phyloP scores from a whole-genome alignment of 1,140 invertebrate genomes.

The Centruroides vittatus region DNA sequence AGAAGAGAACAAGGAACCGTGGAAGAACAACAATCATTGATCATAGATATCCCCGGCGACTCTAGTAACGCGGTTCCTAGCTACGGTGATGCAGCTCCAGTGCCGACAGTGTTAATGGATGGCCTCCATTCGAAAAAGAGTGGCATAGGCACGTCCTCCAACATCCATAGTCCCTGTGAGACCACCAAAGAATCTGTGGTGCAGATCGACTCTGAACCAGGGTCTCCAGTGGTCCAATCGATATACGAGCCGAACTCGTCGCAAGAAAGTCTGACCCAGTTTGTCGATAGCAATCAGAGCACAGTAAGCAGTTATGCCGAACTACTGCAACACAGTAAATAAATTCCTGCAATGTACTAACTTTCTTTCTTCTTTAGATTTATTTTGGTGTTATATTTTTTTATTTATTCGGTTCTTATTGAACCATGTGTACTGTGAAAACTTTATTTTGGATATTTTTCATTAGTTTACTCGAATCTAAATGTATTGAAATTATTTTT shows the following conservation, averaged over 20 bases:
- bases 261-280: slow-evolving; percentile 16
- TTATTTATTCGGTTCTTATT: no score
- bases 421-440: no score
- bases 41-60: not conserved
- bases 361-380: no score
- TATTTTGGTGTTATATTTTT: no score
- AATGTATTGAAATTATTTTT: no score
- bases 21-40: not conserved
- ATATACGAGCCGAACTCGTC: slow-evolving; percentile 18
- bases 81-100: no score
- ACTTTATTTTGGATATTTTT: no score
- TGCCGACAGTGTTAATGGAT: no score
- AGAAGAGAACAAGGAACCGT: not conserved
- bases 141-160: not conserved
- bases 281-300: slow-evolving; percentile 17
- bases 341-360: not conserved
- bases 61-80: no score
- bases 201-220: not conserved
- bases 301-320: slow-evolving; percentile 19
- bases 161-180: not conserved
- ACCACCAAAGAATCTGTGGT: not conserved
- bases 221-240: not conserved
- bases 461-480: no score
- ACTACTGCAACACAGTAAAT: slow-evolving; percentile 13
- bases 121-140: no score